These are phyloP conservation scores for Melanostoma mellinum DNA, from an alignment of 2,888 invertebrate species.

Conservation along the genomic window DNA sequence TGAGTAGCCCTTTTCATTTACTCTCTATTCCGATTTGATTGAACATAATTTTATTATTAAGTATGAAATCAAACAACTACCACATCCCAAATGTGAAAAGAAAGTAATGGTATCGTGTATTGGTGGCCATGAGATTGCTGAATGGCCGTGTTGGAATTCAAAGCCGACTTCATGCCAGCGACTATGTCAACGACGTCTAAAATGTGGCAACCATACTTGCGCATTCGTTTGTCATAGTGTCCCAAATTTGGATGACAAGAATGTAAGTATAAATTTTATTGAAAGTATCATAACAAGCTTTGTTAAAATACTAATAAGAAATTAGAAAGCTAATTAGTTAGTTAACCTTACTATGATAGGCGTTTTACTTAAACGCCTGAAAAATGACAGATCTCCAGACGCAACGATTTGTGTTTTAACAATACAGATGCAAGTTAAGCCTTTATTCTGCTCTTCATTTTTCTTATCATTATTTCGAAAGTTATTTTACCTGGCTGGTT, in stretches of 20 bases:
- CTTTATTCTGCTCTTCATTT: not conserved
- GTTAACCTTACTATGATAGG: no score
- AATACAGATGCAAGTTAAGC: not conserved
- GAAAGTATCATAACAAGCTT: no score
- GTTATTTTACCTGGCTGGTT: no score
- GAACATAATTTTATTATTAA: conserved; percentile 57
- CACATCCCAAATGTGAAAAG: conserved; percentile 88
- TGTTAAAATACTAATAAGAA: no score
- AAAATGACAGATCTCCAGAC: no score
- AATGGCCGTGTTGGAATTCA: conserved; percentile 88
- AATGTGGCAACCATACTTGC: conserved; percentile 92
- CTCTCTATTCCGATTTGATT: not conserved
- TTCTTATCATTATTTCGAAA: not conserved
- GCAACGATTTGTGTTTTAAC: no score
- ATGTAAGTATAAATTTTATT: conserved; percentile 78
- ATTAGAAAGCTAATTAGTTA: no score
- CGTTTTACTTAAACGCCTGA: no score
- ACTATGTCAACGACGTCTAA: conserved; percentile 87
- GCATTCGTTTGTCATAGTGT: conserved; percentile 88
- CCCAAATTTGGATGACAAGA: conserved; percentile 82
- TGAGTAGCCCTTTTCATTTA: conserved; percentile 57
- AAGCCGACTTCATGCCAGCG: conserved; percentile 90
- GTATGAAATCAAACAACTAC: conserved; percentile 83
- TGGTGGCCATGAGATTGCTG: conserved; percentile 87
- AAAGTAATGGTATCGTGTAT: conserved; percentile 88